phyloP scores from a whole-genome alignment of 2,113 vertebrate genomes.

The Nycticryphes semicollaris region DNA sequence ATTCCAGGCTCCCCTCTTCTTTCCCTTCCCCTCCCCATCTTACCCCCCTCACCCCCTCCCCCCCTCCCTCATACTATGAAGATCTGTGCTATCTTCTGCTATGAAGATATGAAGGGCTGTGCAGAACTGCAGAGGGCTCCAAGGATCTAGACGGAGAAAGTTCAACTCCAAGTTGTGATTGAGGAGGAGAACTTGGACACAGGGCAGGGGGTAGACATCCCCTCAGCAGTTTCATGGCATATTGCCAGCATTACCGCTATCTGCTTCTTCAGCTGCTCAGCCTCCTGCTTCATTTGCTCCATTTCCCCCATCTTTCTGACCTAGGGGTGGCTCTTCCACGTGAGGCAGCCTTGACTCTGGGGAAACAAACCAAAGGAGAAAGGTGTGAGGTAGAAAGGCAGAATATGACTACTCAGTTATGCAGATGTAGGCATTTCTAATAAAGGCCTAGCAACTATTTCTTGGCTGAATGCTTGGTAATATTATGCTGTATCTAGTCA shows the following conservation, averaged over 20 bases:
- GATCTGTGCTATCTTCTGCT: no score
- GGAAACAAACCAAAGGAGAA: not conserved
- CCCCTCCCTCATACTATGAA: not conserved
- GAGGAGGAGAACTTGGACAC: not conserved
- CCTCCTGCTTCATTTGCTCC: conserved; percentile 92
- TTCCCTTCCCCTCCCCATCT: not conserved
- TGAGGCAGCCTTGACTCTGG: conserved; percentile 37
- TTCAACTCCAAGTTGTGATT: not conserved
- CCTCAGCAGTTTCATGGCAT: not conserved
- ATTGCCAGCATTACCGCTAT: conserved; percentile 83
- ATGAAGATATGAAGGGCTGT: not conserved
- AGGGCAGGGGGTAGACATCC: not conserved
- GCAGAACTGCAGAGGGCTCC: not conserved
- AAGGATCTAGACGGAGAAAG: not conserved
- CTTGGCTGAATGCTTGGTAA: not conserved
- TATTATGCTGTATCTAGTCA: rapidly evolving
- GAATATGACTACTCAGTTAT: not conserved
- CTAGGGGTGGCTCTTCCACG: not conserved
- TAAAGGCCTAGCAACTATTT: not conserved
- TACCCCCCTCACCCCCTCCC: no score
- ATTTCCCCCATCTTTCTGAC: conserved; percentile 88
- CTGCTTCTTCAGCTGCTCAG: conserved; percentile 93
- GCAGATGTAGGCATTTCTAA: not conserved
- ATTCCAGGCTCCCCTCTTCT: not conserved
- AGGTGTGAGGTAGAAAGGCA: not conserved